These are phyloP conservation scores for Sarcoramphus papa DNA, from an alignment of 2,797 vertebrate species.

Conservation along the genomic window DNA sequence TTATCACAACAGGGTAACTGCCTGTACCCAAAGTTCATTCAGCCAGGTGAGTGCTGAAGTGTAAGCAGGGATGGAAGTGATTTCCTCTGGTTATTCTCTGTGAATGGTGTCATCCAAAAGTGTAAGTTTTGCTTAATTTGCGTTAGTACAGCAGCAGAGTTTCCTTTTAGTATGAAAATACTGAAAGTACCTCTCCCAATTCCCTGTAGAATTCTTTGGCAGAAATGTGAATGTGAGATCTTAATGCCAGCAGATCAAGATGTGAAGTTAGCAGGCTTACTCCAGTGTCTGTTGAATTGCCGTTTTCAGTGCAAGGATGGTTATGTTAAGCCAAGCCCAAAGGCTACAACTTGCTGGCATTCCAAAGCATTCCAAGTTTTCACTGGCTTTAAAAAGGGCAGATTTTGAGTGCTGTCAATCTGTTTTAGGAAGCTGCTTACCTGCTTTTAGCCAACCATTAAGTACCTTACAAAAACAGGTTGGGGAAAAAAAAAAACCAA, in stretches of 20 bases:
- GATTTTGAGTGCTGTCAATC: not conserved
- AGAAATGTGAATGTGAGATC: not conserved
- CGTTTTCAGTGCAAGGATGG: not conserved
- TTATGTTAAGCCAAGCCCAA: not conserved
- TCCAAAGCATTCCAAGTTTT: not conserved
- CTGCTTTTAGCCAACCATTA: not conserved
- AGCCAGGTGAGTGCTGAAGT: not conserved
- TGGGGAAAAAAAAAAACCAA: not conserved
- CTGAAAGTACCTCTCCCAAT: not conserved
- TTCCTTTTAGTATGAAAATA: not conserved
- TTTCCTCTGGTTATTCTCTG: not conserved
- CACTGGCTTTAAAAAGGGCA: not conserved
- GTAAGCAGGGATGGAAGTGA: not conserved
- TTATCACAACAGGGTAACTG: not conserved
- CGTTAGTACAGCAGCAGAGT: not conserved
- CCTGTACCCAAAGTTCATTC: not conserved
- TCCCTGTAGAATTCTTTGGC: not conserved
- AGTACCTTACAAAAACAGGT: not conserved
- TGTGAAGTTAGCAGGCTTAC: not conserved
- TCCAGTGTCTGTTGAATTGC: not conserved
- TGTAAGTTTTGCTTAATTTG: not conserved
- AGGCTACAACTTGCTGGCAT: not conserved
- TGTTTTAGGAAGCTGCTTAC: not conserved
- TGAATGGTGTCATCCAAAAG: not conserved
- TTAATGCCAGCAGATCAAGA: not conserved